Evolutionary conservation across 2,888 invertebrate species (phyloP), one percentile per base, ranked within the genome.

Genomic region (Euclidia mi): DNA sequence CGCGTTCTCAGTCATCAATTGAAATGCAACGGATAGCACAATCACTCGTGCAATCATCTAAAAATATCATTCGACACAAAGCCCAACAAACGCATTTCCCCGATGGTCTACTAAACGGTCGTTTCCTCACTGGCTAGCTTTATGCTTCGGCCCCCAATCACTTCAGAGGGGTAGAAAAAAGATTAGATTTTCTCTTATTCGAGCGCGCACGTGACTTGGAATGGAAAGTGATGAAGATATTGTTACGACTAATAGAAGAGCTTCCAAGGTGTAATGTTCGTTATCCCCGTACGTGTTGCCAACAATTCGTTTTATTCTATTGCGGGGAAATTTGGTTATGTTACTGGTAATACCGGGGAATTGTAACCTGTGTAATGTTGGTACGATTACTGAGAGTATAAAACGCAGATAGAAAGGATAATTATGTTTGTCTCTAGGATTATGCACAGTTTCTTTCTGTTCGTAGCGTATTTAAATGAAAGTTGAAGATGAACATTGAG

Each of bases 111-210:
- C 20, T 0, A 4, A 25, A 25, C 7, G 20, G 7, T 25, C 20
- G 20, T 25, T 7, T 25, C 20, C 6, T 25, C 20, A 25, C 1
- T 25, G 20, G 20, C 7, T 25, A 25, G 20, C 20, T 25, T 25
- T 84, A 84, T 84, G 82, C 78, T 78, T 81, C 73, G 78, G 66
- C 71, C 74, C 20, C 84, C 88, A 88, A 89, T 88, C 87, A 87
- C 84, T 85, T 81, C 67, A 72, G 78, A 72, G 78, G 77, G 79
- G 82, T 78, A 81, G 82, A 87, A 87, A 87, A 88, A 86, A 90
- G 85, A 90, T 89, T 89, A 88, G 88, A 90, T 90, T 89, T 87
- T 86, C 87, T 85, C 86, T 90, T 88, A 90, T 90, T 89, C 87
- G 87, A 83, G 81, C 80, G 58, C 65, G 78, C 72, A 89, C 90